A percentile compares a stretch with the other conserved stretches of the same genome.
Evolutionary conservation across 1,140 invertebrate genomes (phyloP).

Genomic region (Bombus haemorrhoidalis): DNA sequence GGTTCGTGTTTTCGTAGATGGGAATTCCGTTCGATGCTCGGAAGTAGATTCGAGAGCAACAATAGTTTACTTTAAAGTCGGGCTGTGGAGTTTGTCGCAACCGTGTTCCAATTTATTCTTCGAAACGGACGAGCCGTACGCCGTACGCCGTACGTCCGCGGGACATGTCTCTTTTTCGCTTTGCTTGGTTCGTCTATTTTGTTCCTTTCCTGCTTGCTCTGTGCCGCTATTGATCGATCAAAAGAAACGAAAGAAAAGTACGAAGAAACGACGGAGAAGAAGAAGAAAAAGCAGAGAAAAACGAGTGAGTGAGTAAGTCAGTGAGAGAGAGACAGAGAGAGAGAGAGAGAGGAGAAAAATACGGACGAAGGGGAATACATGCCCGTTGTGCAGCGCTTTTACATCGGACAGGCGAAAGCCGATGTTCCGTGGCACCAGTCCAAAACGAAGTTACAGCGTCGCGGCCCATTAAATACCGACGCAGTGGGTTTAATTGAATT

Average conservation of each 20-base stretch:
- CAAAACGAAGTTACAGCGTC: conserved; percentile 64
- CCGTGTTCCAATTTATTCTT: conserved; percentile 29
- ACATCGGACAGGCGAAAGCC: conserved; percentile 24
- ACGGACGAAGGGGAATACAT: too few relatives aligned
- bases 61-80: conserved; percentile 29
- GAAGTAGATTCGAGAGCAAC: conserved; percentile 27
- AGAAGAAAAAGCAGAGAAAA: not conserved
- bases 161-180: conserved; percentile 27
- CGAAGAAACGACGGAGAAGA: too few relatives aligned
- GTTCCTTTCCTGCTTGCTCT: not conserved
- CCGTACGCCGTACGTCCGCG: not conserved
- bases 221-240: conserved; percentile 36
- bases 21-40: conserved; percentile 1
- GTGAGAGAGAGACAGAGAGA: not conserved
- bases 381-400: conserved; percentile 22
- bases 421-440: conserved; percentile 56
- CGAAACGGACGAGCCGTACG: not conserved
- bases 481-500: conserved; percentile 67
- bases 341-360: not conserved
- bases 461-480: conserved; percentile 68
- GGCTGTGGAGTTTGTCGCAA: not conserved
- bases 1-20: not conserved
- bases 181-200: not conserved
- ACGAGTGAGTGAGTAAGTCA: not conserved
- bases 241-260: not conserved